Conservation (phyloP, 1,140 invertebrate species). For the Brachionus rubens region DNA sequence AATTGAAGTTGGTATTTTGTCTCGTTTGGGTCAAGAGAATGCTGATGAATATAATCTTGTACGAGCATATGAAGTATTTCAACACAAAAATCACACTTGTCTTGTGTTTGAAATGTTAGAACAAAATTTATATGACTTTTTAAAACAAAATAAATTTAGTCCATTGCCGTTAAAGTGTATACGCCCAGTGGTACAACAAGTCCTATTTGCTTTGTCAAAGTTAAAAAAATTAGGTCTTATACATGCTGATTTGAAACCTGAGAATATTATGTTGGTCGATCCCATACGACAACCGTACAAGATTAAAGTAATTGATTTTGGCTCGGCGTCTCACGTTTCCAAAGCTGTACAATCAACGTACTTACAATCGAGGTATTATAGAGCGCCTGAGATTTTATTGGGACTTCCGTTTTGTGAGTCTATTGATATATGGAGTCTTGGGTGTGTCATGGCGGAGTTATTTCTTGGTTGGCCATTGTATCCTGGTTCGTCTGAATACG, state of each 20-base stretch:
- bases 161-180: conserved; percentile 96
- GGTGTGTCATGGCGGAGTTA: conserved; percentile 97
- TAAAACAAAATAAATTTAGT: conserved; percentile 99
- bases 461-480: conserved; percentile 99
- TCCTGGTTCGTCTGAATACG: conserved; percentile 98
- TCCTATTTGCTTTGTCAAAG: conserved; percentile 84
- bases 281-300: conserved; percentile 92
- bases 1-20: conserved; percentile 97
- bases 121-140: conserved; percentile 98
- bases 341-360: conserved; percentile 99
- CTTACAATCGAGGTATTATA: conserved; percentile 95
- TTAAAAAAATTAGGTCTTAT: conserved; percentile 97
- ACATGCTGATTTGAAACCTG: conserved; percentile 97
- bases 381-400: conserved; percentile 95
- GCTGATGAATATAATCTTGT: conserved; percentile 98
- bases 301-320: conserved; percentile 96
- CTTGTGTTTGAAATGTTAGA: conserved; percentile 99
- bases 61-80: conserved; percentile 97
- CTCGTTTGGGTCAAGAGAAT: conserved; percentile 95
- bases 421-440: conserved; percentile 99
- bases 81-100: conserved; percentile 99
- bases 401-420: conserved; percentile 97
- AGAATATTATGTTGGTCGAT: conserved; percentile 99
- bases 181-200: conserved; percentile 95
- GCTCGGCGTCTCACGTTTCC: conserved; percentile 95